Conservation (phyloP, 2,888 invertebrate genomes). For the Periphyllus acericola region DNA sequence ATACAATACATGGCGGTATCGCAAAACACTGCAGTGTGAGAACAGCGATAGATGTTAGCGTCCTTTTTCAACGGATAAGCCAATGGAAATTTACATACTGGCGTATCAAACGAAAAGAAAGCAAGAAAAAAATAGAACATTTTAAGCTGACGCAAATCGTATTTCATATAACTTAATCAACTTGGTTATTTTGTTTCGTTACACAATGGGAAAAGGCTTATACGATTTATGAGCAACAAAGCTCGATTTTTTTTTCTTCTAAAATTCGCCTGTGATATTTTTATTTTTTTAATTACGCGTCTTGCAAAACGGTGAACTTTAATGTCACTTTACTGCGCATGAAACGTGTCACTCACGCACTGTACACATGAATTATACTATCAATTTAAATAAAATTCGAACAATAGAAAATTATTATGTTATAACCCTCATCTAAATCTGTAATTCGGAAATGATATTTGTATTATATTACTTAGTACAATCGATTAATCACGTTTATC, state of each 20-base stretch:
- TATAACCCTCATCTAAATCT: too few species aligned
- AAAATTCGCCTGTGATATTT: neutral
- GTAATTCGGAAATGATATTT: too few species aligned
- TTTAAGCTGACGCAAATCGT: constrained; percentile 6
- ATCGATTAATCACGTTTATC: too few species aligned
- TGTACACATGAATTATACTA: neutral
- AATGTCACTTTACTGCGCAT: neutral
- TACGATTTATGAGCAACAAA: neutral
- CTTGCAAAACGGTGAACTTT: neutral
- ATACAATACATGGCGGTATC: neutral
- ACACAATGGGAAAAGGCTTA: neutral
- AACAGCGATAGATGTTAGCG: neutral
- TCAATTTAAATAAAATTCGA: neutral
- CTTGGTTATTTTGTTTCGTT: neutral
- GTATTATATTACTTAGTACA: too few species aligned
- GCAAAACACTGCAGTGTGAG: neutral
- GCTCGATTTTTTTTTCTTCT: neutral
- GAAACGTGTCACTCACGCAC: neutral
- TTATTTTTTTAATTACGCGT: constrained; percentile 13
- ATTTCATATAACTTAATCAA: constrained; percentile 49
- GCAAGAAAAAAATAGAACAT: neutral
- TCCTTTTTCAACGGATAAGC: constrained; percentile 11
- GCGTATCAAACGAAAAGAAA: constrained; percentile 5
- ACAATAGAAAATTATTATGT: too few species aligned
- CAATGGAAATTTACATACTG: constrained; percentile 19